Conservation (phyloP, 2,888 invertebrate genomes). For the Andricus quercusramuli region DNA sequence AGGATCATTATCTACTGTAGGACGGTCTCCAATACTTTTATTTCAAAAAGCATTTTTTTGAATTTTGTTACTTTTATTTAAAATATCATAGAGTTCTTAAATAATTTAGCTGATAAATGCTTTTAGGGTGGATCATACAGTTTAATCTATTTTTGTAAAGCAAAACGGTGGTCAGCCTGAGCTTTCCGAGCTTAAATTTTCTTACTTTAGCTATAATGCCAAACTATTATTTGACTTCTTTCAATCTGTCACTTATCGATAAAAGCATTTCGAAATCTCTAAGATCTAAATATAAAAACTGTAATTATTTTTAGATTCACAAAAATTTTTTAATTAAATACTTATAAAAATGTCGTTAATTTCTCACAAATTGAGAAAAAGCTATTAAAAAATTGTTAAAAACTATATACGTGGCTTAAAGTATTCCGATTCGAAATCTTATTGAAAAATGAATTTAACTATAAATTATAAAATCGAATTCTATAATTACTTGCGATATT, state of each 20-base stretch:
- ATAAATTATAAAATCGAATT: not conserved
- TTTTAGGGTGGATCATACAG: slow-evolving; percentile 69
- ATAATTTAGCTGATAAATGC: slow-evolving; percentile 61
- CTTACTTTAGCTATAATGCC: slow-evolving; percentile 65
- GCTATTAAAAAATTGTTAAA: too few species aligned
- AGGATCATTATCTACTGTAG: too few species aligned
- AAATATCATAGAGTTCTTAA: slow-evolving; percentile 15
- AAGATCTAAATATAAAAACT: not conserved
- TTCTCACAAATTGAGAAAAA: not conserved
- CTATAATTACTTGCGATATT: not conserved
- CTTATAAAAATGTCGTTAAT: not conserved
- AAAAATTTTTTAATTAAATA: not conserved
- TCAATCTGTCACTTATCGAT: slow-evolving; percentile 16
- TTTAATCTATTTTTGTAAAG: slow-evolving; percentile 75
- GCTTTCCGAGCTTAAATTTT: slow-evolving; percentile 67
- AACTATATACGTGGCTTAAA: too few species aligned
- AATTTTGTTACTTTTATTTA: slow-evolving; percentile 7
- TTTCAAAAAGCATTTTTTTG: not conserved
- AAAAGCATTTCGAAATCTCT: not conserved
- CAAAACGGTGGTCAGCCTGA: slow-evolving; percentile 68
- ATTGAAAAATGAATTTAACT: not conserved
- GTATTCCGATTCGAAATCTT: not conserved
- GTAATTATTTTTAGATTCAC: not conserved
- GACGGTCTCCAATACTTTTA: not conserved
- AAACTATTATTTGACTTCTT: slow-evolving; percentile 56